Evolutionary conservation across 2,888 invertebrate genomes (phyloP).

Genomic region (Chymomyza procnemis): DNA sequence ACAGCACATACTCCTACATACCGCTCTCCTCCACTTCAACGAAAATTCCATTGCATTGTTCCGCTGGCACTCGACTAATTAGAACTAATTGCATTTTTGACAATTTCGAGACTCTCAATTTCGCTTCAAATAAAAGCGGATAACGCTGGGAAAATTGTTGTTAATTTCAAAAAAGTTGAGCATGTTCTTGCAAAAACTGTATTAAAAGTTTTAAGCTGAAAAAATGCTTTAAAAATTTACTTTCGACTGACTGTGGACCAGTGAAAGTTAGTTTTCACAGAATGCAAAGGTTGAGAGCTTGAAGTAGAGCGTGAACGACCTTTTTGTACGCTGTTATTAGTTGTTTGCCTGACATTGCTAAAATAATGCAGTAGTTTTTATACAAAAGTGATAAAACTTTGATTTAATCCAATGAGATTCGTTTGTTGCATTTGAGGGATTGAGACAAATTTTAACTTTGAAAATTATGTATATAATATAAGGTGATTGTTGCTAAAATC

Average conservation of each 20-base stretch:
- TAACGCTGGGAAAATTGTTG: neutral
- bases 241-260: neutral
- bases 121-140: neutral
- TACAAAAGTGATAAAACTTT: too few species aligned
- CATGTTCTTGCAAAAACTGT: neutral
- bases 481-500: too few species aligned
- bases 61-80: neutral
- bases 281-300: too few species aligned
- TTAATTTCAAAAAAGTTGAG: neutral
- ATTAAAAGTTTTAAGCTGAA: neutral
- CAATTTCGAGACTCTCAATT: neutral
- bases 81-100: neutral
- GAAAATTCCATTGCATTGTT: neutral
- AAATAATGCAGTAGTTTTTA: too few species aligned
- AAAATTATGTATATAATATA: too few species aligned
- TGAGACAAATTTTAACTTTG: too few species aligned
- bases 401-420: too few species aligned
- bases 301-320: too few species aligned
- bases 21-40: slow-evolving; percentile 18
- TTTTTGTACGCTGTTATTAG: too few species aligned
- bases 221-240: neutral
- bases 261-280: neutral
- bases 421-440: too few species aligned
- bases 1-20: neutral
- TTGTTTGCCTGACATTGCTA: too few species aligned